Conservation (phyloP, 2,888 invertebrate genomes). For the Eilema depressum region DNA sequence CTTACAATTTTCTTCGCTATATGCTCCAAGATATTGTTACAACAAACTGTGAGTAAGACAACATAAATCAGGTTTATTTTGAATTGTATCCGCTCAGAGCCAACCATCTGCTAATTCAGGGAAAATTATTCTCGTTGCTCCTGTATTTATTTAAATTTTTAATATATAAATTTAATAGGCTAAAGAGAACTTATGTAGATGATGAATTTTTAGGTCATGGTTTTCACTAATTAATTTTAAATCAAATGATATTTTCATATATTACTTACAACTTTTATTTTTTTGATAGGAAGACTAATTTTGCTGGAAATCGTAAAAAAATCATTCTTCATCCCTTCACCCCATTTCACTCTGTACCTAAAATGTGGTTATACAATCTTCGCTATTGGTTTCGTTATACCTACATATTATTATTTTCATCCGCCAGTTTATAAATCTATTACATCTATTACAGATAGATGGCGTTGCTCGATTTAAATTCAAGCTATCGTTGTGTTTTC, state of each 20-base stretch:
- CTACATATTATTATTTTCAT: too few species aligned
- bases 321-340: neutral
- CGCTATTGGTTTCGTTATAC: neutral
- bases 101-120: conserved; percentile 75
- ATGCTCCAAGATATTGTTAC: conserved; percentile 39
- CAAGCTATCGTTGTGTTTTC: neutral
- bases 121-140: conserved; percentile 54
- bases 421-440: too few species aligned
- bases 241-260: too few species aligned
- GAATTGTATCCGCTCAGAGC: conserved; percentile 51
- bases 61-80: conserved; percentile 68
- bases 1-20: conserved; percentile 28
- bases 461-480: conserved; percentile 4
- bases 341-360: neutral
- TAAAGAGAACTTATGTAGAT: conserved; percentile 21
- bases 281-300: too few species aligned
- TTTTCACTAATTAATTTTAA: too few species aligned
- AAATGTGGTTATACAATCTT: neutral
- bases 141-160: conserved; percentile 44
- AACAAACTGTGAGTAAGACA: conserved; percentile 61
- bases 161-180: conserved; percentile 14
- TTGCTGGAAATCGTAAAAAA: neutral
- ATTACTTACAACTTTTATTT: too few species aligned
- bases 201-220: neutral
- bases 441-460: neutral